Evolutionary conservation across 37 sponge, comb jelly and placozoan genomes (phyloP).

Genomic region (Cliona cf. orientalis): DNA sequence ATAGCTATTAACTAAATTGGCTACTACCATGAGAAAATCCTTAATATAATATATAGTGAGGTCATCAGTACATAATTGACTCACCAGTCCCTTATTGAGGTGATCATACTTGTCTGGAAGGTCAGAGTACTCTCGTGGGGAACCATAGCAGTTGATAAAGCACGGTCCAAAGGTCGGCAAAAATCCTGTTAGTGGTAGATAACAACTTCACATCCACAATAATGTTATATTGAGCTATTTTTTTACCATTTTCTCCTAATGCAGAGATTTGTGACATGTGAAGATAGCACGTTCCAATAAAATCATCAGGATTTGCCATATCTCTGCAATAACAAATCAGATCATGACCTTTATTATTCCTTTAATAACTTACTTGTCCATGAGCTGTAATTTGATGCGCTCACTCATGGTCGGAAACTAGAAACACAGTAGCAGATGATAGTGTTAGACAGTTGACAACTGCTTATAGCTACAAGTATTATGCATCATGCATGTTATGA

Average conservation of each 20-base stretch:
- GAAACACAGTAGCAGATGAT: too few species aligned
- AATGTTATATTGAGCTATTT: background rate
- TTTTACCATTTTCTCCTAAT: constrained; percentile 82
- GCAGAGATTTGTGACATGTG: constrained; percentile 87
- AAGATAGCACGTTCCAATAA: constrained; percentile 91
- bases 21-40: too few species aligned
- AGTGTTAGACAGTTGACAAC: background rate
- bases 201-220: background rate
- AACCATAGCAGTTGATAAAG: constrained; percentile 95
- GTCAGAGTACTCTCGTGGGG: constrained; percentile 89
- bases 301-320: constrained; percentile 87
- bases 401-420: constrained; percentile 51
- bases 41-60: too few species aligned
- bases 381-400: constrained; percentile 33
- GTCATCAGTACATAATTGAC: too few species aligned
- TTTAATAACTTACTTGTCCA: constrained; percentile 72
- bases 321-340: constrained; percentile 59
- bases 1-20: too few species aligned
- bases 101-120: constrained; percentile 84
- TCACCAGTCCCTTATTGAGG: constrained; percentile 91
- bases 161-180: constrained; percentile 95
- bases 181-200: constrained; percentile 60
- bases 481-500: constrained; percentile 7
- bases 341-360: too few species aligned
- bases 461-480: background rate